phyloP scores from a whole-genome alignment of 2,888 invertebrate species.

The Meloe dianella region DNA sequence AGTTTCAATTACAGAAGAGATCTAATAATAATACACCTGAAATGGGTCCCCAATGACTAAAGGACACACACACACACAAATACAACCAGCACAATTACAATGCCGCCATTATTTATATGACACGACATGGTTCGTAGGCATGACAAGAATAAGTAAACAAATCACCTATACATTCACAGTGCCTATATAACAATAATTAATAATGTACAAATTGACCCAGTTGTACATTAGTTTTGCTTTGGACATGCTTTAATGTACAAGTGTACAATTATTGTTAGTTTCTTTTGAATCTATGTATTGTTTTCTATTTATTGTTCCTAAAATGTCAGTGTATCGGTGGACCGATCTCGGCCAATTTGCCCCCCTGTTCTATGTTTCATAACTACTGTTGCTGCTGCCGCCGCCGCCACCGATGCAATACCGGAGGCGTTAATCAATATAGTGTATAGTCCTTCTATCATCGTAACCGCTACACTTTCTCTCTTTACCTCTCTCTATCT shows the following conservation, averaged over 20 bases:
- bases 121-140: conserved; percentile 34
- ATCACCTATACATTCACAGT: conserved; percentile 36
- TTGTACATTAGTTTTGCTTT: no score
- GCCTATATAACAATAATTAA: no score
- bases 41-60: conserved; percentile 45
- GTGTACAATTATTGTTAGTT: no score
- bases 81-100: conserved; percentile 26
- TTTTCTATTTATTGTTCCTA: conserved; percentile 38
- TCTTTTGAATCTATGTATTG: no score
- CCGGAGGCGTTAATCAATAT: conserved; percentile 38
- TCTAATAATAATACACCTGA: conserved; percentile 48
- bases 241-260: no score
- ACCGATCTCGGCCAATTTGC: conserved; percentile 41
- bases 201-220: no score
- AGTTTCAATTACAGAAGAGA: conserved; percentile 49
- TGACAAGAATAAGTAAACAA: conserved; percentile 42
- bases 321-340: conserved; percentile 42
- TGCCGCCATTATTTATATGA: conserved; percentile 32
- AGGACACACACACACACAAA: conserved; percentile 39
- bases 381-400: conserved; percentile 21
- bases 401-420: conserved; percentile 24
- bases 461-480: no score
- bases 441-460: conserved; percentile 25
- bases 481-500: background rate
- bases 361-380: conserved; percentile 23